phyloP scores from a whole-genome alignment of 2,888 invertebrate genomes.

The Furcula furcula region DNA sequence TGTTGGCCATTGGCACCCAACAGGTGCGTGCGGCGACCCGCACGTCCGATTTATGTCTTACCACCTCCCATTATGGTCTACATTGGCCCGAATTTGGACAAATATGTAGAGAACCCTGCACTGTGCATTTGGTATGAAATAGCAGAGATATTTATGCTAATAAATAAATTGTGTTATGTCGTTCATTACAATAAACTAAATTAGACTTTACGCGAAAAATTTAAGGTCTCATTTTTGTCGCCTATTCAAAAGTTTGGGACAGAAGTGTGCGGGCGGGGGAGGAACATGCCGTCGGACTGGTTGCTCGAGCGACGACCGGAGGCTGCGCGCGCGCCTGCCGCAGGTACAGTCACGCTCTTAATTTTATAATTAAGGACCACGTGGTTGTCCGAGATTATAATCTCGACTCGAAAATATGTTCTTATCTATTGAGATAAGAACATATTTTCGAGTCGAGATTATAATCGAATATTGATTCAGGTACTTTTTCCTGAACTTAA shows the following conservation, averaged over 20 bases:
- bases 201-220: conserved; percentile 20
- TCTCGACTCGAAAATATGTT: conserved; percentile 39
- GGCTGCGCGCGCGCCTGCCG: conserved; percentile 69
- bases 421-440: no score
- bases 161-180: conserved; percentile 34
- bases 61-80: conserved; percentile 47
- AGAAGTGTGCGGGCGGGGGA: conserved; percentile 48
- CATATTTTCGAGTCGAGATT: no score
- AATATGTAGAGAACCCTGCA: conserved; percentile 72
- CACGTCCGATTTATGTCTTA: conserved; percentile 44
- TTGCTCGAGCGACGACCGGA: conserved; percentile 79
- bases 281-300: conserved; percentile 75
- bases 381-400: conserved; percentile 40
- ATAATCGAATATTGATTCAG: no score
- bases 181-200: conserved; percentile 14
- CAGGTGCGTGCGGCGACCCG: conserved; percentile 61
- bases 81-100: conserved; percentile 46
- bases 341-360: conserved; percentile 55
- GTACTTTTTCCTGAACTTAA: no score
- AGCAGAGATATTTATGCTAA: conserved; percentile 44
- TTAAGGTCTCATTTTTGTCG: conserved; percentile 40
- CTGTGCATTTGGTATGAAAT: conserved; percentile 70
- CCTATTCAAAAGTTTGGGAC: conserved; percentile 53
- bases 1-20: conserved; percentile 48
- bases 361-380: conserved; percentile 55